These are phyloP conservation scores for Bradysia coprophila DNA, from an alignment of 1,140 invertebrate species.

Conservation along the genomic window DNA sequence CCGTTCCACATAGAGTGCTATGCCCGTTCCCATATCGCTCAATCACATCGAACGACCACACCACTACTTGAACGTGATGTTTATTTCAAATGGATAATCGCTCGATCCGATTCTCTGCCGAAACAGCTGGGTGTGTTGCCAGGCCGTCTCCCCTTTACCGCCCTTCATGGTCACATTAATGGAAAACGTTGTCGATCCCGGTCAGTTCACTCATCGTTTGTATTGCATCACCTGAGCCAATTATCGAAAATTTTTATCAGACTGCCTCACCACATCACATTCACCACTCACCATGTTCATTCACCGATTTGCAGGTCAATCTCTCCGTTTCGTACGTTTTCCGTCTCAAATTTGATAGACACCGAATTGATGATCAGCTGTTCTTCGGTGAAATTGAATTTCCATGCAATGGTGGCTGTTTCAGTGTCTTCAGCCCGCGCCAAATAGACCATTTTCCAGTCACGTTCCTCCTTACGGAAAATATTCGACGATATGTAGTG, in stretches of 20 bases:
- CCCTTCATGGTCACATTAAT: slow-evolving; percentile 42
- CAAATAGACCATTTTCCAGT: slow-evolving; percentile 88
- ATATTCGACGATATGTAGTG: slow-evolving; percentile 38
- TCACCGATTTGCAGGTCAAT: no score
- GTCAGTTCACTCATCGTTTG: no score
- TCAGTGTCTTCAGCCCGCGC: slow-evolving; percentile 30
- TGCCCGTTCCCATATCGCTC: no score
- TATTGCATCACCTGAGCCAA: no score
- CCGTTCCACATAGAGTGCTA: no score
- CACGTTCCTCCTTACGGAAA: slow-evolving; percentile 68
- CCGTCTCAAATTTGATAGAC: slow-evolving; percentile 22
- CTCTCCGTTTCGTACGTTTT: slow-evolving; percentile 25
- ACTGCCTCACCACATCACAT: no score
- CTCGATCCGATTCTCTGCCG: slow-evolving; percentile 34
- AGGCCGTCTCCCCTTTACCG: slow-evolving; percentile 50
- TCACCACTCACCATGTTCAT: slow-evolving; percentile 6
- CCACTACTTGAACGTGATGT: no score
- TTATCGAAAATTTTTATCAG: no score
- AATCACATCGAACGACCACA: no score
- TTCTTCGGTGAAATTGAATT: slow-evolving; percentile 24
- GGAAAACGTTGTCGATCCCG: slow-evolving; percentile 25
- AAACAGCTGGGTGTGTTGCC: slow-evolving; percentile 88
- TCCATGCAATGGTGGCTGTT: slow-evolving; percentile 29
- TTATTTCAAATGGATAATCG: slow-evolving; percentile 25
- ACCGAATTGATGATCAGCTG: slow-evolving; percentile 22